Evolutionary conservation across 2,888 invertebrate species (phyloP).

Genomic region (Coremacera marginata): DNA sequence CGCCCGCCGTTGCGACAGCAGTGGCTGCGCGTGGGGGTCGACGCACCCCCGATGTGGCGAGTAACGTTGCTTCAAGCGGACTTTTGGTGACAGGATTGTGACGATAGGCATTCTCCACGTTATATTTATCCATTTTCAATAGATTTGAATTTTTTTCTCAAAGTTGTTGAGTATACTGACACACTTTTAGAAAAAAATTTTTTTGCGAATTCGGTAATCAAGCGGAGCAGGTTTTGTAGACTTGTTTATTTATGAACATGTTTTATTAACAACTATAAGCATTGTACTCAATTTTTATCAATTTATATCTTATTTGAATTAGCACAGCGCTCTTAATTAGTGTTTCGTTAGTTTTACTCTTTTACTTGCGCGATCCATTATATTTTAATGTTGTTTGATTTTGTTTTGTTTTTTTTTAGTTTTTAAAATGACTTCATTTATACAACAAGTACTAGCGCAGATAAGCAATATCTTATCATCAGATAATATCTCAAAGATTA

Average conservation of each 20-base stretch:
- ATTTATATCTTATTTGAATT: too few species aligned
- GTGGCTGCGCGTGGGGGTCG: slow-evolving; percentile 47
- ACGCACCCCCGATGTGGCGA: slow-evolving; percentile 38
- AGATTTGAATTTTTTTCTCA: neutral
- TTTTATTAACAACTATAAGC: too few species aligned
- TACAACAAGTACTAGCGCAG: neutral
- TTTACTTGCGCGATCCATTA: neutral
- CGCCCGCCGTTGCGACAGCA: slow-evolving; percentile 64
- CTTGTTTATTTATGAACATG: neutral
- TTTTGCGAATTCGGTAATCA: neutral
- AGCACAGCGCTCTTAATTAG: too few species aligned
- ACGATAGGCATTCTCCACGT: slow-evolving; percentile 17
- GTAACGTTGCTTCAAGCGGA: slow-evolving; percentile 43
- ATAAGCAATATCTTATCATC: slow-evolving; percentile 24
- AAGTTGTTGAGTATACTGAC: neutral
- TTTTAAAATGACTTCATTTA: slow-evolving; percentile 14
- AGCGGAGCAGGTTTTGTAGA: neutral
- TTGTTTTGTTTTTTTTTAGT: neutral
- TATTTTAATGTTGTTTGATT: neutral
- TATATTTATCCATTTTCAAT: slow-evolving; percentile 26
- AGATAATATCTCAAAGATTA: slow-evolving; percentile 24
- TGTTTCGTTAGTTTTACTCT: neutral
- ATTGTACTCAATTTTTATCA: neutral
- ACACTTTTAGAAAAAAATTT: neutral
- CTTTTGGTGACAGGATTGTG: slow-evolving; percentile 12